Evolutionary conservation across 2,113 vertebrate species (phyloP).

Genomic region (Microtus oregoni): DNA sequence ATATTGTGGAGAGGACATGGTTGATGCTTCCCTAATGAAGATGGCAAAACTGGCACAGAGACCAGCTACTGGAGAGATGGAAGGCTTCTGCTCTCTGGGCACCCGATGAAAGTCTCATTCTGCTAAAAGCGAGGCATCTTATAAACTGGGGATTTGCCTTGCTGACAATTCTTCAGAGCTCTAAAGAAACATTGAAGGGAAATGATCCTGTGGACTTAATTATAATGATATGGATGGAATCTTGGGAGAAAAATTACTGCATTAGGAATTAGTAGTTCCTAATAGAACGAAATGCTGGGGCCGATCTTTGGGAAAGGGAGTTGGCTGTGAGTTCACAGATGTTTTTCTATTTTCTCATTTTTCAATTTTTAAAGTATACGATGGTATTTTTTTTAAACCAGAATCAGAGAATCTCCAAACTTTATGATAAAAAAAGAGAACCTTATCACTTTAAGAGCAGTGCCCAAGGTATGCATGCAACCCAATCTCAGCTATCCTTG

Average conservation of each 20-base stretch:
- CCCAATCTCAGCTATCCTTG: neutral
- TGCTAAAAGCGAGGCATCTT: conserved; percentile 60
- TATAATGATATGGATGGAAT: conserved; percentile 58
- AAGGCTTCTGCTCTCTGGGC: conserved; percentile 57
- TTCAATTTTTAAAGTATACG: conserved; percentile 38
- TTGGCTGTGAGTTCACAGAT: conserved; percentile 32
- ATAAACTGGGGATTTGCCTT: conserved; percentile 71
- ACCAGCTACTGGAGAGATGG: neutral
- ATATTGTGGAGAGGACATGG: conserved; percentile 3
- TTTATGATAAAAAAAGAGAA: conserved; percentile 45
- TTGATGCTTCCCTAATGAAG: conserved; percentile 64
- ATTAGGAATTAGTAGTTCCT: conserved; percentile 19
- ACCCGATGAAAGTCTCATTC: conserved; percentile 59
- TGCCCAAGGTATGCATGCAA: neutral
- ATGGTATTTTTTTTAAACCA: neutral
- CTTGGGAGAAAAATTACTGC: conserved; percentile 53
- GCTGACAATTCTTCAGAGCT: conserved; percentile 63
- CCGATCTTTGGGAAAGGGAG: conserved; percentile 54
- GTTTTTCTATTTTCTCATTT: conserved; percentile 59
- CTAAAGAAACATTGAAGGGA: conserved; percentile 64
- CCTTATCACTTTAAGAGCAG: conserved; percentile 4
- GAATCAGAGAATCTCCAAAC: conserved; percentile 2
- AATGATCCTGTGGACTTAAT: conserved; percentile 69
- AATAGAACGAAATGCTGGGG: conserved; percentile 44
- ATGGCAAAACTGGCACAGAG: conserved; percentile 55